Conservation (phyloP, 2,113 vertebrate genomes). For the Talpa occidentalis region DNA sequence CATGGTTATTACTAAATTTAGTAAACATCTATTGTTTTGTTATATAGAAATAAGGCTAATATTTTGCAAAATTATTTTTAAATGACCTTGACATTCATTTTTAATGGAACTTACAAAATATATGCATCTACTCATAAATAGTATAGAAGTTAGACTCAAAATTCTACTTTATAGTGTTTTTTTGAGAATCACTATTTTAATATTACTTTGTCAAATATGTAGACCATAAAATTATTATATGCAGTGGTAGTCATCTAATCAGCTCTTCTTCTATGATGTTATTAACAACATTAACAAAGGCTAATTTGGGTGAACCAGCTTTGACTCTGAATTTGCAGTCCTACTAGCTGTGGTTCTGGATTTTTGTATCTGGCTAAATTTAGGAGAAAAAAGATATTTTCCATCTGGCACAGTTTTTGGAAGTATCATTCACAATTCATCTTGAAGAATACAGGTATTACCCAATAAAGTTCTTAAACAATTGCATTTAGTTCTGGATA, state of each 20-base stretch:
- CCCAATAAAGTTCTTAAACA: background rate
- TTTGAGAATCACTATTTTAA: background rate
- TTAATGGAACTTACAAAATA: background rate
- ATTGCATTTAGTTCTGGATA: background rate
- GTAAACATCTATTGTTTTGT: background rate
- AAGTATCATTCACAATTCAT: background rate
- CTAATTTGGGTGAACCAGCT: background rate
- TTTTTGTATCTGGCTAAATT: background rate
- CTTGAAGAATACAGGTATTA: background rate
- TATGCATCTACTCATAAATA: background rate
- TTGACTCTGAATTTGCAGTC: background rate
- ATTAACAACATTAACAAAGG: background rate
- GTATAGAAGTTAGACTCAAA: background rate
- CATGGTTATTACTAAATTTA: background rate
- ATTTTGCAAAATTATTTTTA: background rate
- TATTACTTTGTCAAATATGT: background rate
- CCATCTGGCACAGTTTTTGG: background rate
- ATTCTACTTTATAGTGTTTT: background rate
- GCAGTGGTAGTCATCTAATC: background rate
- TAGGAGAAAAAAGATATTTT: background rate
- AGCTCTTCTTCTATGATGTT: fast-evolving
- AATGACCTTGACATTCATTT: background rate
- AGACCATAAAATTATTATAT: background rate
- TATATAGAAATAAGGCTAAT: background rate
- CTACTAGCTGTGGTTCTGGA: background rate